phyloP scores from a whole-genome alignment of 2,888 invertebrate genomes.

The Leptopilina drosophilae region DNA sequence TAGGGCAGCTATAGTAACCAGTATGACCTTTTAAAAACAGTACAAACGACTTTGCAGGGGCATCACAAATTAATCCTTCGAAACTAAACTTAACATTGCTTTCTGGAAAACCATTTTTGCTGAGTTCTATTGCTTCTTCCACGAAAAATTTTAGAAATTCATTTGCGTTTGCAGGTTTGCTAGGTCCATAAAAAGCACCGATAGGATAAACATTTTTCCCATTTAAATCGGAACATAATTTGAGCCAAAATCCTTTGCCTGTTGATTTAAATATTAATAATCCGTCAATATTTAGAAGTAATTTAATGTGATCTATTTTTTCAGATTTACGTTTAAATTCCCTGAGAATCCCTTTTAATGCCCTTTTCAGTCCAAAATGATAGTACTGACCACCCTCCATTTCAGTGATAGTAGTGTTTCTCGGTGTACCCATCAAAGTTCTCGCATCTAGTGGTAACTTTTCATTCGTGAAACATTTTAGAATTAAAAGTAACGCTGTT shows the following conservation, averaged over 20 bases:
- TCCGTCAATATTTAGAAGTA: conserved; percentile 24
- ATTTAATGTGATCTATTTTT: conserved; percentile 4
- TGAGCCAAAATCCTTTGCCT: conserved; percentile 20
- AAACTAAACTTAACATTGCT: conserved; percentile 22
- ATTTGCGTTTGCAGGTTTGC: conserved; percentile 34
- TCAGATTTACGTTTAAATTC: not conserved
- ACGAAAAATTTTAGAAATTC: conserved; percentile 8
- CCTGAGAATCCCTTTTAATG: conserved; percentile 2
- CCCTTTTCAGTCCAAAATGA: conserved; percentile 33
- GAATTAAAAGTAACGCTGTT: not conserved
- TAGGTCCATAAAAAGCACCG: conserved; percentile 28
- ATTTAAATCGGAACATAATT: not conserved
- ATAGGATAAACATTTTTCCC: not conserved
- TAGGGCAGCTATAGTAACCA: conserved; percentile 12
- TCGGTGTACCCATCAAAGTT: conserved; percentile 30
- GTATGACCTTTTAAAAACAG: conserved; percentile 25
- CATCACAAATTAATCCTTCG: conserved; percentile 23
- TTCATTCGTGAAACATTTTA: not conserved
- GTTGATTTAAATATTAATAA: conserved; percentile 12
- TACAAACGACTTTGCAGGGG: conserved; percentile 22
- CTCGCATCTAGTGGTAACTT: not conserved
- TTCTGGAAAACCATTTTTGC: conserved; percentile 12
- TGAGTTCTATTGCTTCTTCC: conserved; percentile 7
- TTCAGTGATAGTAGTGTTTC: not conserved
- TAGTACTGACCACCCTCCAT: conserved; percentile 31